These are phyloP conservation scores for Eristalis tenax DNA, from an alignment of 2,888 invertebrate species.

Conservation along the genomic window DNA sequence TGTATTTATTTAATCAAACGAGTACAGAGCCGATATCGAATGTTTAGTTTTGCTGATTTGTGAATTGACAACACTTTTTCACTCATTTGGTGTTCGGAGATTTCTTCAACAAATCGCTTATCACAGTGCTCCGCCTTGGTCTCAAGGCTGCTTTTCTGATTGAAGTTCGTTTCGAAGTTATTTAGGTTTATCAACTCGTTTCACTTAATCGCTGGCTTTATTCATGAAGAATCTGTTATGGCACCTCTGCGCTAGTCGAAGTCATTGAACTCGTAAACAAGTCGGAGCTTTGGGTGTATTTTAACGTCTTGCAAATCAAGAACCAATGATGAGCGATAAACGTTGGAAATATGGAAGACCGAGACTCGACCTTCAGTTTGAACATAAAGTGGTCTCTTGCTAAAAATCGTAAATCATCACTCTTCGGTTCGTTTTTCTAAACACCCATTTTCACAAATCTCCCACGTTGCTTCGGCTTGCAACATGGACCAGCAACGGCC, in stretches of 20 bases:
- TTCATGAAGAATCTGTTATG: not conserved
- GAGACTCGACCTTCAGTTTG: not conserved
- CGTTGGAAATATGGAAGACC: not conserved
- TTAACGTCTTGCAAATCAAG: not conserved
- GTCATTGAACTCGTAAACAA: not conserved
- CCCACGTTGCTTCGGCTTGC: not conserved
- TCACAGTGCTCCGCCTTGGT: not conserved
- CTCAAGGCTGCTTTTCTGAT: not conserved
- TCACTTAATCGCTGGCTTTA: not conserved
- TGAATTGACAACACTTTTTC: too few relatives aligned
- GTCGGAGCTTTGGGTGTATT: not conserved
- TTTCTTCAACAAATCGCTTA: not conserved
- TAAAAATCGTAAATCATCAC: not conserved
- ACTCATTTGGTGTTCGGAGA: too few relatives aligned
- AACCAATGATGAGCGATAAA: not conserved
- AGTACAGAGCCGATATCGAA: too few relatives aligned
- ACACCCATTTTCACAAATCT: not conserved
- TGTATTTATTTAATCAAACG: too few relatives aligned
- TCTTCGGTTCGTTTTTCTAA: too few relatives aligned
- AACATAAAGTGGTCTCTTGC: not conserved
- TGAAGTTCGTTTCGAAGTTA: not conserved
- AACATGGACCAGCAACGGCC: not conserved
- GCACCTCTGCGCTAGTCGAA: not conserved
- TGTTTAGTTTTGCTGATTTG: too few relatives aligned
- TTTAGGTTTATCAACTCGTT: not conserved